Evolutionary conservation across 2,888 invertebrate species (phyloP), one percentile per base, ranked within the genome.

Genomic region (Drosophila testacea): DNA sequence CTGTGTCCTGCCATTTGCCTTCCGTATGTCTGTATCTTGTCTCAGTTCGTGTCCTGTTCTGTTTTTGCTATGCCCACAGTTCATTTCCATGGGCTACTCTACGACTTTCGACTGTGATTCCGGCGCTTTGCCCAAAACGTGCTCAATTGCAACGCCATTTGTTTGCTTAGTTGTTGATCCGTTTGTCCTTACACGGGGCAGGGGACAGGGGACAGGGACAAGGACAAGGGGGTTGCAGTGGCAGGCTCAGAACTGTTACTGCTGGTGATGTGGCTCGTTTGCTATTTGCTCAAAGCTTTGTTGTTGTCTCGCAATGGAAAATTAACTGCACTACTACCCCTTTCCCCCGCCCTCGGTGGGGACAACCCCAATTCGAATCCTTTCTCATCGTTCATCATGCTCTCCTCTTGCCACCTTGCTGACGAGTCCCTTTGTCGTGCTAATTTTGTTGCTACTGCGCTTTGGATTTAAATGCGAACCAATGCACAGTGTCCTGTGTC

Each of bases 61-160:
- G 76, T 82, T 50, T 51, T 51, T 16, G 16, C 50, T 34, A 22
- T 30, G 48, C 73, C 74, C 74, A 70, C 81, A 89, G 85, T 89
- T 89, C 89, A 89, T 90, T 88, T 88, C 81, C 85, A 84, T 73
- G 56, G 73, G 48, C 63, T 62, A 61, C 44, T 46, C 51, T 51
- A 61, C 73, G 77, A 83, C 83, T 68, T 73, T 60, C 56, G 47
- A 47, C 76, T 74, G 59, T 76, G 79, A 74, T 74, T 79, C 62
- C 48, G 34, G 70, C 71, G 76, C 71, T 79, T 76, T 76, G 75
- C 79, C 89, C 78, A 77, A 88, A 90, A 88, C 90, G 88, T 88
- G 88, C 90, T 85, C 88, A 90, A 88, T 88, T 88, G 90, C 90
- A 88, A 75, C 78, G 90, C 78, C 79, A 89, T 90, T 90, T 88